phyloP scores from a whole-genome alignment of 2,888 invertebrate species.

The Calameuta idolon region DNA sequence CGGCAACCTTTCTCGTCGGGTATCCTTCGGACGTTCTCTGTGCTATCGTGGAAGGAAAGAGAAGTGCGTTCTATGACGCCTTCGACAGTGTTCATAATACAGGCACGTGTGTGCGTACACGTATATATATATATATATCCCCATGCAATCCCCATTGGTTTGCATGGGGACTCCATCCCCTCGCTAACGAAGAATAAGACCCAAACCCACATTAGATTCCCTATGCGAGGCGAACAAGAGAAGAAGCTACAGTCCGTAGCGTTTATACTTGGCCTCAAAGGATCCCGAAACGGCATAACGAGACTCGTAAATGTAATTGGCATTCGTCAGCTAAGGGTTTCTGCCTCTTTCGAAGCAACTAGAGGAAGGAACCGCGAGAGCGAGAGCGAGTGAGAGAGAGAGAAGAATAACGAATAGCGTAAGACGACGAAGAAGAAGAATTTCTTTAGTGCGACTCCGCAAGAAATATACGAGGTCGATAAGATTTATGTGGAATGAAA shows the following conservation, averaged over 20 bases:
- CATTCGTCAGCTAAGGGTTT: not conserved
- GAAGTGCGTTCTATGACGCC: not conserved
- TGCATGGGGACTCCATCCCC: not conserved
- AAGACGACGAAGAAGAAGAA: not conserved
- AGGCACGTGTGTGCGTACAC: not conserved
- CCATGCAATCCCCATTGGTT: not conserved
- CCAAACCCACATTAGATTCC: not conserved
- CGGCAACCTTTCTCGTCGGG: slow-evolving; percentile 29
- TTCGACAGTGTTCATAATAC: not conserved
- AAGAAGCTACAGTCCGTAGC: not conserved
- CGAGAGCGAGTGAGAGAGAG: too few relatives aligned
- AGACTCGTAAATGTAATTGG: not conserved
- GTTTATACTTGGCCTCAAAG: not conserved
- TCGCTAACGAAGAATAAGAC: not conserved
- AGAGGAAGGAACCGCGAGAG: too few relatives aligned
- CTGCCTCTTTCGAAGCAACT: not conserved
- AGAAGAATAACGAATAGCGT: not conserved
- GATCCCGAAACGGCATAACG: not conserved
- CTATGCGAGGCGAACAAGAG: not conserved
- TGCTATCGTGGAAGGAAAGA: not conserved
- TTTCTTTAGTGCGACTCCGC: not conserved
- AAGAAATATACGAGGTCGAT: not conserved
- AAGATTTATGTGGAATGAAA: not conserved
- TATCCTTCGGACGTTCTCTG: slow-evolving; percentile 1
- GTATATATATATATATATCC: not conserved